Evolutionary conservation across 2,113 vertebrate species (phyloP).

Genomic region (Gymnogyps californianus): DNA sequence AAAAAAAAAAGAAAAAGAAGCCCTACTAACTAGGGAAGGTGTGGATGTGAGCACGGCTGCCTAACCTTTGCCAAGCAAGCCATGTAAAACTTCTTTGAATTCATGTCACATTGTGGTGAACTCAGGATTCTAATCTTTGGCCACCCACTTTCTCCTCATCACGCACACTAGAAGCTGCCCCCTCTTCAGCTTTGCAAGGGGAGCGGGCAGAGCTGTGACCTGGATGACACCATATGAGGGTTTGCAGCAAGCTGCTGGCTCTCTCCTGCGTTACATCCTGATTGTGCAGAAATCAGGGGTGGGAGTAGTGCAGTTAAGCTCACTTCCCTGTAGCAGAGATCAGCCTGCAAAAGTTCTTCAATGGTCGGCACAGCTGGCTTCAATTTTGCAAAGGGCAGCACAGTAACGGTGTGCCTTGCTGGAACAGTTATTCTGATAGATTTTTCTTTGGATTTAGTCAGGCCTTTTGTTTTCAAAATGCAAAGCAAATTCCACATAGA

Average conservation of each 20-base stretch:
- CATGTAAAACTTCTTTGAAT: neutral
- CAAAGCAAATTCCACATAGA: neutral
- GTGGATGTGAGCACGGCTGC: neutral
- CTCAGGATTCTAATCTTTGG: neutral
- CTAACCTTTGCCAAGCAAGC: neutral
- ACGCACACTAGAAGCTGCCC: rapidly evolving
- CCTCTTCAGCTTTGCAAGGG: neutral
- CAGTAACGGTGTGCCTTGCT: neutral
- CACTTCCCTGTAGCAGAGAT: neutral
- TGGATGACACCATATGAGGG: neutral
- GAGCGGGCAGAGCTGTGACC: neutral
- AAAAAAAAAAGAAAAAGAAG: neutral
- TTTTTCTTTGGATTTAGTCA: neutral
- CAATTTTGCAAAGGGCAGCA: neutral
- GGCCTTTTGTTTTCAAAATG: neutral
- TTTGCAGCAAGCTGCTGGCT: rapidly evolving
- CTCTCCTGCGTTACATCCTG: neutral
- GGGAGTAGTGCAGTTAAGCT: neutral
- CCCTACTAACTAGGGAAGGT: neutral
- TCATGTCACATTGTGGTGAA: rapidly evolving
- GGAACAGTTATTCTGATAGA: neutral
- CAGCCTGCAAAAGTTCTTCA: neutral
- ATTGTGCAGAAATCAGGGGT: neutral
- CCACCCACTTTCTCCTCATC: neutral
- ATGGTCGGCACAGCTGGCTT: neutral